These are phyloP conservation scores for Nasonia giraulti DNA, from an alignment of 1,140 invertebrate genomes.

Conservation along the genomic window DNA sequence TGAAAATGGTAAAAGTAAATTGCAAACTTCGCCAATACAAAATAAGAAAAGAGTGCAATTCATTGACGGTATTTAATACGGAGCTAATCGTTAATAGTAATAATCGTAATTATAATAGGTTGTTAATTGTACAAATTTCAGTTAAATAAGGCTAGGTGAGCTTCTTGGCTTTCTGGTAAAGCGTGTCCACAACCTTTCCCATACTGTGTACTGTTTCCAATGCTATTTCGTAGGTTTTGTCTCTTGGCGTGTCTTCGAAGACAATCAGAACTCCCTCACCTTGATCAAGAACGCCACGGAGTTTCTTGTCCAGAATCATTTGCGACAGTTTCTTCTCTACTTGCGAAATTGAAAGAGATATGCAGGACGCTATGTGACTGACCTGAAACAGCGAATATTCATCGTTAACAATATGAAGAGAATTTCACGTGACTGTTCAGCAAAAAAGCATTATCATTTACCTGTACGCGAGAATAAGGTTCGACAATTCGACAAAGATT, in stretches of 20 bases:
- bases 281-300: constrained; percentile 97
- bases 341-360: constrained; percentile 90
- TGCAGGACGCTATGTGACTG: constrained; percentile 87
- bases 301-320: constrained; percentile 99
- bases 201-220: constrained; percentile 98
- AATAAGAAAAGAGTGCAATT: constrained; percentile 51
- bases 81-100: constrained; percentile 60
- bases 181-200: constrained; percentile 98
- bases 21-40: constrained; percentile 45
- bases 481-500: constrained; percentile 99
- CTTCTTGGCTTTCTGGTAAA: constrained; percentile 99
- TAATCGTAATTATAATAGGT: constrained; percentile 67
- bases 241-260: constrained; percentile 95
- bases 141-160: constrained; percentile 85
- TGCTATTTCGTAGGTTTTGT: constrained; percentile 98
- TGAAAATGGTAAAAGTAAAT: constrained; percentile 50
- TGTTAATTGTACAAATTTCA: constrained; percentile 65
- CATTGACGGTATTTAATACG: constrained; percentile 48
- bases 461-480: constrained; percentile 97
- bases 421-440: not conserved
- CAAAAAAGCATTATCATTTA: constrained; percentile 65
- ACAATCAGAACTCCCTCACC: constrained; percentile 97
- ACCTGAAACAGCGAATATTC: constrained; percentile 73
- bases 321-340: constrained; percentile 99
- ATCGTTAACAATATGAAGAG: constrained; percentile 18